Evolutionary conservation across 2,797 vertebrate species (phyloP).

Genomic region (Parambassis ranga): DNA sequence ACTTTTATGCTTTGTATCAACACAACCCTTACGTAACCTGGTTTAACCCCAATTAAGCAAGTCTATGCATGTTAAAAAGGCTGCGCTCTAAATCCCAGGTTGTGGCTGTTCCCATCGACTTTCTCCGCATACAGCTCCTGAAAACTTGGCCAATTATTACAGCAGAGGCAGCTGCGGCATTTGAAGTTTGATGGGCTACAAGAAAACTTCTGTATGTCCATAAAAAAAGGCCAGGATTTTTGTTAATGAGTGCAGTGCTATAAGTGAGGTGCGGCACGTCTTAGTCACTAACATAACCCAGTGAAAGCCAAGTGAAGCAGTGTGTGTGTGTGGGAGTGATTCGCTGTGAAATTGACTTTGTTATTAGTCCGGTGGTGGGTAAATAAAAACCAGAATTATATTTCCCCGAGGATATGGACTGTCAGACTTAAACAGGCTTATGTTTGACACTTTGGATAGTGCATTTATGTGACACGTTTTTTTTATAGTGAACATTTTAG

Average conservation of each 20-base stretch:
- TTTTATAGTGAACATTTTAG: constrained; percentile 27
- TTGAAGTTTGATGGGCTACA: neutral
- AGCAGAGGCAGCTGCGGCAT: neutral
- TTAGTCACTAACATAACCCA: neutral
- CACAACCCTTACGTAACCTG: constrained; percentile 2
- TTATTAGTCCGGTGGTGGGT: constrained; percentile 48
- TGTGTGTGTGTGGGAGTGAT: constrained; percentile 35
- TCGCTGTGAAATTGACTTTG: constrained; percentile 49
- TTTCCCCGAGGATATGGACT: constrained; percentile 16
- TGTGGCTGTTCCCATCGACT: constrained; percentile 6
- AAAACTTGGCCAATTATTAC: constrained; percentile 34
- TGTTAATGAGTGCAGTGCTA: constrained; percentile 26
- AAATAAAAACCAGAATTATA: constrained; percentile 50
- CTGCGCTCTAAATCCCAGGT: constrained; percentile 12
- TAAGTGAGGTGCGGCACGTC: neutral
- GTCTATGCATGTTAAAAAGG: neutral
- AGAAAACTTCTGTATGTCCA: neutral
- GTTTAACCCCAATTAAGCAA: constrained; percentile 20
- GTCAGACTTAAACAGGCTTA: constrained; percentile 30
- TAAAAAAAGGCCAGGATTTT: constrained; percentile 5
- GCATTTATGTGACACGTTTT: constrained; percentile 26
- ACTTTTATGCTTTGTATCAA: neutral
- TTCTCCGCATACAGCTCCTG: constrained; percentile 14
- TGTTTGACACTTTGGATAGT: constrained; percentile 9
- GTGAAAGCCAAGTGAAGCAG: constrained; percentile 19